phyloP scores from a whole-genome alignment of 2,888 invertebrate species.

The Volucella bombylans region DNA sequence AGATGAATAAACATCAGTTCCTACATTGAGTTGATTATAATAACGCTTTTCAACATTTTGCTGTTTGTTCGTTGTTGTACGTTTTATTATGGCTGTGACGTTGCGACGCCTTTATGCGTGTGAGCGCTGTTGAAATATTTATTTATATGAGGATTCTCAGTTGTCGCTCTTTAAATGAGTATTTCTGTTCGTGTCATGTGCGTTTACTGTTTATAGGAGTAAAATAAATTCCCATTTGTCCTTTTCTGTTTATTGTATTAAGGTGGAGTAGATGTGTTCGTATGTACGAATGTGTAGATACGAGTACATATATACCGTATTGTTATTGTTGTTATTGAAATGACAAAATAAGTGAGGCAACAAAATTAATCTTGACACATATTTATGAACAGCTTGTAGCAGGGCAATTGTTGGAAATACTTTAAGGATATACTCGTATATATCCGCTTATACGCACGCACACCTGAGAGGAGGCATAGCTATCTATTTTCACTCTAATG shows the following conservation, averaged over 20 bases:
- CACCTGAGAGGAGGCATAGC: not conserved
- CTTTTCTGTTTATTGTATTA: slow-evolving; percentile 41
- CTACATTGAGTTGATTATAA: slow-evolving; percentile 54
- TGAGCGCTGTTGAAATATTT: slow-evolving; percentile 58
- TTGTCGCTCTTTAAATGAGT: no score
- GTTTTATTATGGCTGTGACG: not conserved
- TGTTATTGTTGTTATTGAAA: slow-evolving; percentile 10
- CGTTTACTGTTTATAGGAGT: slow-evolving; percentile 33
- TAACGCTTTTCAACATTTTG: slow-evolving; percentile 23
- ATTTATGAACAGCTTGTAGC: slow-evolving; percentile 30
- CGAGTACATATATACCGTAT: slow-evolving; percentile 14
- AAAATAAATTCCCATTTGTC: slow-evolving; percentile 59
- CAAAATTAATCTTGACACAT: slow-evolving; percentile 46
- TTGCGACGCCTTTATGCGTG: slow-evolving; percentile 13
- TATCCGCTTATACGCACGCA: no score
- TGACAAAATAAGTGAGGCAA: slow-evolving; percentile 32
- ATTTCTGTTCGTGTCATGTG: no score
- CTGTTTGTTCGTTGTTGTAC: slow-evolving; percentile 4
- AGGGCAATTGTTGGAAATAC: slow-evolving; percentile 19
- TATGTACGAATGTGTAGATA: not conserved
- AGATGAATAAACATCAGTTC: slow-evolving; percentile 61
- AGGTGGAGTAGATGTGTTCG: not conserved
- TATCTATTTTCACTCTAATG: not conserved
- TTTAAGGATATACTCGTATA: slow-evolving; percentile 25
- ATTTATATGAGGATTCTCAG: slow-evolving; percentile 33